Conservation (phyloP, 1,140 invertebrate genomes). For the Ceratoteleas bidentatus region DNA sequence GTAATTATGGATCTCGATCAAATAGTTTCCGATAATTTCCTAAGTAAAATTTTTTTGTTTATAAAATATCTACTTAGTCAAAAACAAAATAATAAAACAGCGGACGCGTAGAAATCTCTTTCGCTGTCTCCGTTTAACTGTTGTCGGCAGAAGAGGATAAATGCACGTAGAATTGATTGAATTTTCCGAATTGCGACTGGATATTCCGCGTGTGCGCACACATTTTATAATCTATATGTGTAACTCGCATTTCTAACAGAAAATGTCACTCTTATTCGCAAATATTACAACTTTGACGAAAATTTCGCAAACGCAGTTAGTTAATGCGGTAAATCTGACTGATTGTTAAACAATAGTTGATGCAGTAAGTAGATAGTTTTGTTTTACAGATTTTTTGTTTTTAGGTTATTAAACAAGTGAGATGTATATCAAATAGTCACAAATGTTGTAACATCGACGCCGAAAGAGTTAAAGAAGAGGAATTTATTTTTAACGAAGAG, state of each 20-base stretch:
- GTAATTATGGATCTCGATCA: too few relatives aligned
- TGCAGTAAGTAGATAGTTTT: background rate
- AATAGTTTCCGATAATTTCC: too few relatives aligned
- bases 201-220: too few relatives aligned
- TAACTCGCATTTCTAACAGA: background rate
- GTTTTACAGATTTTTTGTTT: conserved; percentile 25
- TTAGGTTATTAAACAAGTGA: conserved; percentile 65
- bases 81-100: too few relatives aligned
- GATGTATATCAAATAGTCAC: conserved; percentile 15
- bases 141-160: too few relatives aligned
- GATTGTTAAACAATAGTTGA: background rate
- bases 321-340: conserved; percentile 45
- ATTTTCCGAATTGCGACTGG: too few relatives aligned
- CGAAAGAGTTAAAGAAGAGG: conserved; percentile 69
- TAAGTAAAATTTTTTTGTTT: too few relatives aligned
- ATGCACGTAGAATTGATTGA: too few relatives aligned
- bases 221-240: too few relatives aligned
- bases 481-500: conserved; percentile 68
- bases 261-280: conserved; percentile 50
- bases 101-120: too few relatives aligned
- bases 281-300: conserved; percentile 25
- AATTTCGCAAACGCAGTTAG: conserved; percentile 28
- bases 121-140: too few relatives aligned
- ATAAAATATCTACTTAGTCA: too few relatives aligned
- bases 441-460: conserved; percentile 19